A percentile compares a stretch with the other conserved stretches of the same genome.
Evolutionary conservation across 2,113 vertebrate species (phyloP).

Genomic region (Gambusia holbrooki): DNA sequence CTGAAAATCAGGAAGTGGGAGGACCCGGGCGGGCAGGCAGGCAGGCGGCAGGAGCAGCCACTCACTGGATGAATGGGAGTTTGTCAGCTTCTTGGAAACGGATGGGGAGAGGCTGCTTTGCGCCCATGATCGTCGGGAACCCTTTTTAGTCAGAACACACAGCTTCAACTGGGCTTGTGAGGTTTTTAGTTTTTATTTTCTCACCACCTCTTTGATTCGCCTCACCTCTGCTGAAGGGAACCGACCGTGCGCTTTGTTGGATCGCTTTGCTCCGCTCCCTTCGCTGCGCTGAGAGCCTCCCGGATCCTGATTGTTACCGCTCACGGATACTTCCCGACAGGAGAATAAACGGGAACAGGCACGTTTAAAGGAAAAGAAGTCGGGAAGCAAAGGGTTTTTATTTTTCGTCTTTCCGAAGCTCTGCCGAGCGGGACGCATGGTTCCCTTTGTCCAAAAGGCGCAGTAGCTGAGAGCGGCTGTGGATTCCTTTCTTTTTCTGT

Average conservation of each 20-base stretch:
- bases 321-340: constrained; percentile 66
- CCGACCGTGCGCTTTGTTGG: constrained; percentile 71
- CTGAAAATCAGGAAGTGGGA: constrained; percentile 82
- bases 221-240: constrained; percentile 29
- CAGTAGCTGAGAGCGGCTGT: constrained; percentile 67
- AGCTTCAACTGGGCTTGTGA: constrained; percentile 22
- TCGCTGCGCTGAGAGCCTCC: constrained; percentile 43
- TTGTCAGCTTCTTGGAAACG: constrained; percentile 71
- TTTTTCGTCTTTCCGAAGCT: constrained; percentile 46
- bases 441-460: constrained; percentile 86
- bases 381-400: constrained; percentile 36
- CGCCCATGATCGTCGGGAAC: constrained; percentile 59
- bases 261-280: constrained; percentile 62
- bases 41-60: constrained; percentile 55
- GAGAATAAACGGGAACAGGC: constrained; percentile 45
- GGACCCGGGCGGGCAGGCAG: constrained; percentile 54
- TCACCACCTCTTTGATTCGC: constrained; percentile 21
- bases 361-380: constrained; percentile 27
- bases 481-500: constrained; percentile 59
- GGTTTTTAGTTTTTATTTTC: neutral
- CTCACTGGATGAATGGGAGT: constrained; percentile 79
- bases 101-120: constrained; percentile 62
- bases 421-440: constrained; percentile 78
- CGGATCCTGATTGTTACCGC: constrained; percentile 55
- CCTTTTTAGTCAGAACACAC: constrained; percentile 32